Percentiles rank a stretch among this genome's conserved stretches.
phyloP scores from a whole-genome alignment of 2,888 invertebrate genomes.

The Metacarcinus magister region DNA sequence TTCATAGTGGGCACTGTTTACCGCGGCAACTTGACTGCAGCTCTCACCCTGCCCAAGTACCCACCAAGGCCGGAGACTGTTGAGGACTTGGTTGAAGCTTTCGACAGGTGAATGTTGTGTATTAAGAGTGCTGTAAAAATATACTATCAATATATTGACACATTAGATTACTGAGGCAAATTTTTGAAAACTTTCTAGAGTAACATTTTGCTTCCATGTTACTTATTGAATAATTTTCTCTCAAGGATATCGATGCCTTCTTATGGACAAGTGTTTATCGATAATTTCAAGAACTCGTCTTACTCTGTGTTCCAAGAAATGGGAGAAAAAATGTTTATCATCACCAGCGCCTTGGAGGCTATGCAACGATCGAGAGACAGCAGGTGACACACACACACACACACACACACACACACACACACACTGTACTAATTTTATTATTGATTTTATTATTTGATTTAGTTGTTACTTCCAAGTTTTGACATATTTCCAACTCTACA shows the following conservation, averaged over 20 bases:
- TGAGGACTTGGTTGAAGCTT: not conserved
- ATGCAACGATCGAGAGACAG: not conserved
- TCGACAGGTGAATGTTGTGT: slow-evolving; percentile 1
- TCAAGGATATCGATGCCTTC: slow-evolving; percentile 31
- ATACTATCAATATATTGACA: not conserved
- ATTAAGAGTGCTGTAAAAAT: not conserved
- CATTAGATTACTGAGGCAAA: not conserved
- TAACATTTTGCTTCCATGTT: not conserved
- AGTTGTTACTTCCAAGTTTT: not conserved
- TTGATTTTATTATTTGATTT: not conserved
- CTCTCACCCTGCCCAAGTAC: slow-evolving; percentile 57
- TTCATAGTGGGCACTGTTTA: slow-evolving; percentile 32
- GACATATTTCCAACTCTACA: not conserved
- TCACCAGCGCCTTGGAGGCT: not conserved
- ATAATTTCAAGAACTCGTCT: not conserved
- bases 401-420: not conserved
- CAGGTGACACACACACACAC: slow-evolving; percentile 16
- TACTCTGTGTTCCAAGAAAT: slow-evolving; percentile 44
- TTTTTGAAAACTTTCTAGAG: not conserved
- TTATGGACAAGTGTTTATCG: slow-evolving; percentile 3
- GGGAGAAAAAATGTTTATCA: slow-evolving; percentile 28
- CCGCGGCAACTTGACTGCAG: slow-evolving; percentile 19
- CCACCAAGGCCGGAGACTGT: slow-evolving; percentile 40
- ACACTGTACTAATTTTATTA: not conserved
- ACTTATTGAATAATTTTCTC: not conserved